Percentiles rank a stretch among this genome's conserved stretches.
Evolutionary conservation across 2,888 invertebrate genomes (phyloP).

Genomic region (Deroplatys truncata): DNA sequence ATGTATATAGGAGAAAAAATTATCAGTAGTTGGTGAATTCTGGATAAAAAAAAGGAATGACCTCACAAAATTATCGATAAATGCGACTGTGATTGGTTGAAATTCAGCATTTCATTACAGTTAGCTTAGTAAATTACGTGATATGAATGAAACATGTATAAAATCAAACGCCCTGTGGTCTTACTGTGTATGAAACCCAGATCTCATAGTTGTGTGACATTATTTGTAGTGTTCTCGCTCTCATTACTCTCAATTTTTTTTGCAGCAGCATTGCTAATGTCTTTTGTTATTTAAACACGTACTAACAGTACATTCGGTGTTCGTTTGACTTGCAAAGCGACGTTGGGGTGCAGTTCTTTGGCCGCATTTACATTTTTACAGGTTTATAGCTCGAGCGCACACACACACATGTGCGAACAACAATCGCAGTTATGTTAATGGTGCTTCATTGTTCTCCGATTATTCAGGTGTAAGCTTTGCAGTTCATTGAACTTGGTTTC

Average conservation of each 20-base stretch:
- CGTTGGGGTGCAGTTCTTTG: background rate
- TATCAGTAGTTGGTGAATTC: no score
- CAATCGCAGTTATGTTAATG: background rate
- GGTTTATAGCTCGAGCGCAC: background rate
- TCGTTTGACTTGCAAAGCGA: background rate
- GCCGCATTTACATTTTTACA: background rate
- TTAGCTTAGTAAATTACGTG: no score
- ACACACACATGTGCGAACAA: background rate
- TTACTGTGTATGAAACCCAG: no score
- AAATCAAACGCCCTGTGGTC: no score
- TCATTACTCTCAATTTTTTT: background rate
- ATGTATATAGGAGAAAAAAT: no score
- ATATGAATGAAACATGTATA: no score
- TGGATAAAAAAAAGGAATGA: no score
- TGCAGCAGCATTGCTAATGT: background rate
- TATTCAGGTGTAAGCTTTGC: background rate
- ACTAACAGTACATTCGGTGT: background rate
- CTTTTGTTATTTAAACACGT: background rate
- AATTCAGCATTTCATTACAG: no score
- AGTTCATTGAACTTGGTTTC: background rate
- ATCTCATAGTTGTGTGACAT: no score
- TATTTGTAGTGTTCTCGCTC: no score
- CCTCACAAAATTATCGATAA: no score
- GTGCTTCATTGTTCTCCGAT: background rate
- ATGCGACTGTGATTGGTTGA: no score